A percentile compares a stretch with the other conserved stretches of the same genome.
These are phyloP conservation scores for Siphonodentalium dalli DNA, from an alignment of 2,888 invertebrate species.

Conservation along the genomic window DNA sequence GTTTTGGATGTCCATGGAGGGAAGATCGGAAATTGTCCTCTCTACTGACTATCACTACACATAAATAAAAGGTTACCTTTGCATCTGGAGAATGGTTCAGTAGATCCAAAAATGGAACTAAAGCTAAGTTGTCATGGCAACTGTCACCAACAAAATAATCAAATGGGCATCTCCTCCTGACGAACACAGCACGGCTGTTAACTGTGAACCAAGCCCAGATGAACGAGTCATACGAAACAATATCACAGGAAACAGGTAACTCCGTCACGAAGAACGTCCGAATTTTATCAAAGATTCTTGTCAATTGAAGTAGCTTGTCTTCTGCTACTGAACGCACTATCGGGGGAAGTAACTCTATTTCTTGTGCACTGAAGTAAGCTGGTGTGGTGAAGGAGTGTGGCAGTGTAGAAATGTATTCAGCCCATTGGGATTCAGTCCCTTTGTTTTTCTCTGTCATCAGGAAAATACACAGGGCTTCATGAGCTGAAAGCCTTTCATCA, in stretches of 20 bases:
- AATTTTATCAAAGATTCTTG: slow-evolving; percentile 20
- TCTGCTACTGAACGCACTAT: slow-evolving; percentile 25
- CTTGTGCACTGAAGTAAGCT: slow-evolving; percentile 42
- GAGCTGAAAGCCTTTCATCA: slow-evolving; percentile 68
- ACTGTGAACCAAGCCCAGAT: slow-evolving; percentile 85
- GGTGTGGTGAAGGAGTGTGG: slow-evolving; percentile 66
- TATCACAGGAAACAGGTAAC: slow-evolving; percentile 22
- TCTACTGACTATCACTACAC: too few relatives aligned
- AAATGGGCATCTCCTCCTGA: slow-evolving; percentile 69
- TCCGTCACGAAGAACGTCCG: slow-evolving; percentile 13
- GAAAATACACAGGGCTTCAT: slow-evolving; percentile 77
- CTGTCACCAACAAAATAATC: slow-evolving; percentile 63
- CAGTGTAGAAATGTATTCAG: slow-evolving; percentile 50
- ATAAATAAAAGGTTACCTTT: slow-evolving; percentile 41
- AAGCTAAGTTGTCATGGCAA: slow-evolving; percentile 70
- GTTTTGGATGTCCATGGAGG: neutral
- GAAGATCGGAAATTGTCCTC: neutral
- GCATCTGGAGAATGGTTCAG: slow-evolving; percentile 79
- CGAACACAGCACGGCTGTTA: slow-evolving; percentile 84
- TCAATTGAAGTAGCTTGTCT: slow-evolving; percentile 26
- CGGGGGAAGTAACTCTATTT: slow-evolving; percentile 41
- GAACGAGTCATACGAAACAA: slow-evolving; percentile 69
- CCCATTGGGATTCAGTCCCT: slow-evolving; percentile 51
- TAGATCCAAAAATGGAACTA: slow-evolving; percentile 88
- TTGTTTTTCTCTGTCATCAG: slow-evolving; percentile 75